Percentiles rank a stretch among this genome's conserved stretches.
phyloP scores from a whole-genome alignment of 2,888 invertebrate species.

The Erebia aethiops region DNA sequence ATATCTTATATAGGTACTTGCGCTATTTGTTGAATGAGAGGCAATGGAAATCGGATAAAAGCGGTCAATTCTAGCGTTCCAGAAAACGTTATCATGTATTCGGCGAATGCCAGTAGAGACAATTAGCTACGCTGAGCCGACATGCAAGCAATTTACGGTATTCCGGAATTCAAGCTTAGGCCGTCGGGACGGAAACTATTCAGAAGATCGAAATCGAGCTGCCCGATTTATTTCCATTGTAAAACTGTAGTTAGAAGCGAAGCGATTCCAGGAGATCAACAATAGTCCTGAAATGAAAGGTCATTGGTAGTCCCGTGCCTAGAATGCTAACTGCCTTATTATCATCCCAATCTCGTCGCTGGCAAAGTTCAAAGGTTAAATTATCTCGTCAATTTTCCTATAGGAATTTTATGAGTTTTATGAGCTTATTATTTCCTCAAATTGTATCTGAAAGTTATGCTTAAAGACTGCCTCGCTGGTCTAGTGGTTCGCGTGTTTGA shows the following conservation, averaged over 20 bases:
- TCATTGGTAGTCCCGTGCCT: constrained; percentile 71
- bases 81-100: background rate
- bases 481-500: too few relatives aligned
- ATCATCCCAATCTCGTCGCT: constrained; percentile 64
- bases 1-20: too few relatives aligned
- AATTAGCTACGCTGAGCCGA: constrained; percentile 6
- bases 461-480: too few relatives aligned
- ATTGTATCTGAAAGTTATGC: background rate
- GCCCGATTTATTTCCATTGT: constrained; percentile 73
- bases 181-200: constrained; percentile 68
- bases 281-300: constrained; percentile 80
- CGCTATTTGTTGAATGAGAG: background rate
- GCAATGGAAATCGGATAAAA: background rate
- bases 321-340: constrained; percentile 76
- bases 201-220: constrained; percentile 72
- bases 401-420: background rate
- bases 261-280: constrained; percentile 69
- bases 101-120: background rate
- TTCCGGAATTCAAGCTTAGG: constrained; percentile 46
- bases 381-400: constrained; percentile 6
- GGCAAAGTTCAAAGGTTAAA: constrained; percentile 10
- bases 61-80: background rate
- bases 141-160: constrained; percentile 35
- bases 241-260: constrained; percentile 67
- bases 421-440: background rate